Evolutionary conservation across 2,888 invertebrate species (phyloP), one percentile per base, ranked within the genome.

Genomic region (Pediacus dermestoides): DNA sequence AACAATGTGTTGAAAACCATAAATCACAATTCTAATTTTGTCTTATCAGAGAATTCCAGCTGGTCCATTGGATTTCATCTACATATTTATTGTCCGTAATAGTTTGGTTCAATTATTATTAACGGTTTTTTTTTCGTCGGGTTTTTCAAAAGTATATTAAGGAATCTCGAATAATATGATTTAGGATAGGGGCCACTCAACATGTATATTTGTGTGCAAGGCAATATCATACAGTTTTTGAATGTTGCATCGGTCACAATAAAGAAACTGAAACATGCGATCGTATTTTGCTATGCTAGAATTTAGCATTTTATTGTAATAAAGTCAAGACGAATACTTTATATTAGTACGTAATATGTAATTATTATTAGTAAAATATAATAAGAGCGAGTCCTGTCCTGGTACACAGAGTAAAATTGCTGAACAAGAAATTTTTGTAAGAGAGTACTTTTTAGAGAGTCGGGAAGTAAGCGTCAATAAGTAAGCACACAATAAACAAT

Each of bases 291-390:
- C 52, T 50, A 55, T 46, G 47, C 46, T 55, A 55, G 51, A 58
- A 58, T 58, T 61, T 55, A 60, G 55, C 61, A 55, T 64, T 61
- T 62, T 57, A n/a, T n/a, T n/a, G n/a, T n/a, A n/a, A n/a, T n/a
- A n/a, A n/a, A n/a, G n/a, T n/a, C n/a, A n/a, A n/a, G n/a, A n/a
- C n/a, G n/a, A n/a, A n/a, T n/a, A n/a, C n/a, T n/a, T n/a, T n/a
- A n/a, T n/a, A n/a, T n/a, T n/a, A n/a, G n/a, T n/a, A n/a, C n/a
- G n/a, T n/a, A n/a, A n/a, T n/a, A n/a, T n/a, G n/a, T n/a, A n/a
- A n/a, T n/a, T n/a, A n/a, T n/a, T n/a, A n/a, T n/a, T n/a, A n/a
- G n/a, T n/a, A n/a, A n/a, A n/a, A n/a, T n/a, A n/a, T n/a, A n/a
- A n/a, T n/a, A n/a, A n/a, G n/a, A n/a, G n/a, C n/a, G n/a, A n/a